A percentile compares a stretch with the other conserved stretches of the same genome.
Conservation (phyloP, 2,113 vertebrate species). For the Nyctereutes procyonoides region DNA sequence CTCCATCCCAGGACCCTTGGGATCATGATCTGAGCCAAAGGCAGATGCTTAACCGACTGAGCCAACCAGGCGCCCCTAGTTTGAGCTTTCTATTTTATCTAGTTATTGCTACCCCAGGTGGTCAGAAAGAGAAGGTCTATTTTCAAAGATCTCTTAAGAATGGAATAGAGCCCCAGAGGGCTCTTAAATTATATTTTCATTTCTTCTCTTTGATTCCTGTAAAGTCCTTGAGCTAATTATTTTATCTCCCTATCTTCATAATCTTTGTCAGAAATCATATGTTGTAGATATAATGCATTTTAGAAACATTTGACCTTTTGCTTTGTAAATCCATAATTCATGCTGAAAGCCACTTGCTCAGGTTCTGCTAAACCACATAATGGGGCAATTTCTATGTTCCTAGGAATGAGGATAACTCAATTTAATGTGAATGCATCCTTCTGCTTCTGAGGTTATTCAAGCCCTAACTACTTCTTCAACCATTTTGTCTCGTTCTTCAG, state of each 20-base stretch:
- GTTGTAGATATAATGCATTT: conserved; percentile 58
- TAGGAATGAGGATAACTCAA: conserved; percentile 13
- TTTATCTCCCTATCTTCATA: conserved; percentile 54
- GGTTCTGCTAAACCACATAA: conserved; percentile 72
- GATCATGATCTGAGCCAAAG: too few species aligned
- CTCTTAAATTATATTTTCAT: conserved; percentile 50
- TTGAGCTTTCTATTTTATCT: neutral
- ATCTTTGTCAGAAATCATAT: conserved; percentile 64
- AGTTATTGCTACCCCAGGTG: neutral
- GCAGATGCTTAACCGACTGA: too few species aligned
- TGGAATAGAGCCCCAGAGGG: neutral
- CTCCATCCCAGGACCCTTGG: too few species aligned
- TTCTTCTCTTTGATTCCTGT: conserved; percentile 66
- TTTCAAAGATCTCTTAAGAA: conserved; percentile 59
- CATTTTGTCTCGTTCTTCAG: conserved; percentile 54
- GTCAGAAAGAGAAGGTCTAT: conserved; percentile 31
- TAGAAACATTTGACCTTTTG: conserved; percentile 73
- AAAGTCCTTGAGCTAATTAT: conserved; percentile 63
- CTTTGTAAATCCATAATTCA: conserved; percentile 75
- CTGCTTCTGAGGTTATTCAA: conserved; percentile 52
- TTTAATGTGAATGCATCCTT: conserved; percentile 54
- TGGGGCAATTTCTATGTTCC: conserved; percentile 68
- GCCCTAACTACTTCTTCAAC: neutral
- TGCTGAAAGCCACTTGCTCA: conserved; percentile 70
- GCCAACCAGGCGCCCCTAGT: too few species aligned